Percentiles rank a stretch among this genome's conserved stretches.
Evolutionary conservation across 2,888 invertebrate species (phyloP).

Genomic region (Meliscaeva auricollis): DNA sequence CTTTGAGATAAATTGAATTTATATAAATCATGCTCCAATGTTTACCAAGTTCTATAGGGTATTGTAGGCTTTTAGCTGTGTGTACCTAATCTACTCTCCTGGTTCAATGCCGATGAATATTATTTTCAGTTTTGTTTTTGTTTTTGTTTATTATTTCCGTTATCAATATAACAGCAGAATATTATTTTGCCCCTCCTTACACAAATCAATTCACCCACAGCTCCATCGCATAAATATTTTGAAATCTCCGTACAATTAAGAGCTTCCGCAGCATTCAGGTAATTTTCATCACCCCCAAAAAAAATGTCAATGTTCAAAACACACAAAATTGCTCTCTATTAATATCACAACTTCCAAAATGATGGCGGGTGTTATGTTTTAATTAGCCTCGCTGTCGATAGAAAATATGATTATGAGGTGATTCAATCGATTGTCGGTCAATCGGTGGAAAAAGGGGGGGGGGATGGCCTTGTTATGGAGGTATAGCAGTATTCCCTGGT

Average conservation of each 20-base stretch:
- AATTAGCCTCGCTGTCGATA: conserved; percentile 40
- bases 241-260: not conserved
- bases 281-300: not conserved
- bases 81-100: not conserved
- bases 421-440: conserved; percentile 61
- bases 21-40: not conserved
- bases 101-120: not conserved
- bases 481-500: not conserved
- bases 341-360: conserved; percentile 36
- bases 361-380: conserved; percentile 38
- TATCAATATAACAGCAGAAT: conserved; percentile 11
- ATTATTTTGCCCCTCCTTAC: not conserved
- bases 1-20: not conserved
- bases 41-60: not conserved
- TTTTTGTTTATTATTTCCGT: not conserved
- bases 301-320: conserved; percentile 6
- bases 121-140: not conserved
- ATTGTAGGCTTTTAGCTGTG: not conserved
- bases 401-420: conserved; percentile 62
- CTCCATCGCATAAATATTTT: not conserved
- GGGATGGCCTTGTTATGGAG: no score
- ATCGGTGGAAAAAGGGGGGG: not conserved
- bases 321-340: conserved; percentile 48
- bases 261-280: not conserved
- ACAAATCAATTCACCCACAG: not conserved